These are phyloP conservation scores for Perizoma affinitatum DNA, from an alignment of 2,888 invertebrate species.

Conservation along the genomic window DNA sequence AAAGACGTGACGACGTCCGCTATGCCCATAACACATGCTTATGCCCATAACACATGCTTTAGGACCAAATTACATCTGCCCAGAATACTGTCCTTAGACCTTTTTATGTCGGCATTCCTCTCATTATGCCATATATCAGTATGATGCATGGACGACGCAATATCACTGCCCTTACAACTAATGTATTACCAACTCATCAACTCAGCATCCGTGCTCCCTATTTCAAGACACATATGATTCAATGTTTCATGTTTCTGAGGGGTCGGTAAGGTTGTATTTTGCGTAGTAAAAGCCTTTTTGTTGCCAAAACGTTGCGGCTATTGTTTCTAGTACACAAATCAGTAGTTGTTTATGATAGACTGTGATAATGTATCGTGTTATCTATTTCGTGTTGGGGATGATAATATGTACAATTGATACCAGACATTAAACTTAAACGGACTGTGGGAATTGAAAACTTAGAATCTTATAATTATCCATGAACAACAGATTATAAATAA, in stretches of 20 bases:
- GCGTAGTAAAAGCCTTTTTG: slow-evolving; percentile 41
- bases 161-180: slow-evolving; percentile 50
- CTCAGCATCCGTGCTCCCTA: slow-evolving; percentile 8
- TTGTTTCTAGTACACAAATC: slow-evolving; percentile 46
- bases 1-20: too few relatives aligned
- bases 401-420: slow-evolving; percentile 25
- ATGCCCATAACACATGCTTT: slow-evolving; percentile 30
- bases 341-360: slow-evolving; percentile 42
- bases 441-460: not conserved
- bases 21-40: slow-evolving; percentile 25
- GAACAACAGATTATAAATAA: too few relatives aligned
- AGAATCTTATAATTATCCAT: not conserved
- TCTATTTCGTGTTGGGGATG: slow-evolving; percentile 11
- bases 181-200: slow-evolving; percentile 41
- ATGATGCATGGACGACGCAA: slow-evolving; percentile 51
- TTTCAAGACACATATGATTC: slow-evolving; percentile 10
- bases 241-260: slow-evolving; percentile 10
- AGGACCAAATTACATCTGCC: slow-evolving; percentile 33
- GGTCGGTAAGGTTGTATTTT: slow-evolving; percentile 10
- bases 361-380: slow-evolving; percentile 29
- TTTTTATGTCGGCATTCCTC: slow-evolving; percentile 49
- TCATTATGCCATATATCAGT: slow-evolving; percentile 59
- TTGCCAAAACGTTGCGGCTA: slow-evolving; percentile 42
- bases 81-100: slow-evolving; percentile 38
- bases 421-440: slow-evolving; percentile 1